Evolutionary conservation across 1,140 invertebrate species (phyloP), one percentile per base, ranked within the genome.

Genomic region (Zophobas morio): DNA sequence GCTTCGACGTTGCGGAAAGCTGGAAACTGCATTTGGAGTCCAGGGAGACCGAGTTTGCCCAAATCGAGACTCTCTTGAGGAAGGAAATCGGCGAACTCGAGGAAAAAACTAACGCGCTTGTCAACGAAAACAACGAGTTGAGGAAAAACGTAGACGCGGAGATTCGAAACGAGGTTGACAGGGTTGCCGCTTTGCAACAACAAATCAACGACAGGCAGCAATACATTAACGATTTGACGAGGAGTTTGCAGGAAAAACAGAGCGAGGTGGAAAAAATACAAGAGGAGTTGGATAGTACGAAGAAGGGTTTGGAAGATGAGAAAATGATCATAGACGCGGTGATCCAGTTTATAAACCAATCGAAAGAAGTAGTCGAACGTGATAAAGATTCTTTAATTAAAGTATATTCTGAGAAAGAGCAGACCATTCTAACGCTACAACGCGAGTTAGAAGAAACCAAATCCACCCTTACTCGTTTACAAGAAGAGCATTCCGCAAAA

Each of bases 21-120:
- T 92, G 91, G 91, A 91, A 92, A 84, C 86, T 90, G 75, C 90
- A 92, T 84, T 86, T 92, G 72, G 86, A 88, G 2, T 87, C 88
- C 77, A 86, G 89, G 33, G 90, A 92, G 86, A 86, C 83, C 8
- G 90, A 90, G 78, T 92, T 91, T 81, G 83, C 87, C 77, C 84
- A 87, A 77, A 82, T 86, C 1, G 89, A 91, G 85, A 78, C 86
- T 54, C 86, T 88, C 54, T 83, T 91, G 6, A 81, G 86, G 76
- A 83, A 82, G 36, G 86, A 90, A 82, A 78, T 86, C 3, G 56
- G 73, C 42, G 83, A 84, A 79, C 88, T 82, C 70, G 87, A 89
- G 84, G 82, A 84, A 60, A 89, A 89, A 82, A 88, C 88, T 82
- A 89, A 89, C 76, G 84, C 86, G 72, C 81, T 90, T 70, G 82